Evolutionary conservation across 1,140 invertebrate species (phyloP), one percentile per base, ranked within the genome.

Genomic region (Liolophura sinensis): DNA sequence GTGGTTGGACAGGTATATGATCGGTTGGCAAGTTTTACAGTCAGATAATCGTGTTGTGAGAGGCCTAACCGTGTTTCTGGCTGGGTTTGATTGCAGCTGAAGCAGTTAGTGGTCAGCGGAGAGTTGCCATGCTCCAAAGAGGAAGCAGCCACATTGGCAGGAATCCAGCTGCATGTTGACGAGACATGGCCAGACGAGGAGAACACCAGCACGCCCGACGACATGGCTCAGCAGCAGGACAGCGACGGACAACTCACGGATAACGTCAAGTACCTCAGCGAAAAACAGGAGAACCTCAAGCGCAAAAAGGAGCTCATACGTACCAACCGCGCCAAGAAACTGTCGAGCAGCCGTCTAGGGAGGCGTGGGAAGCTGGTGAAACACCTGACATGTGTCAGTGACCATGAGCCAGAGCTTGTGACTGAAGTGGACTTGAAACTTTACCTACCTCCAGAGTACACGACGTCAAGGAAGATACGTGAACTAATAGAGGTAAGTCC

Each of bases 51-150:
- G 31, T 40, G 31, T 40, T 40, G 3, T 9, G 31, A 40, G 31
- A 40, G 31, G 31, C 9, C 31, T 40, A 40, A 40, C 31, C 31
- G 31, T 40, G 31, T 40, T 40, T 40, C 3, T 40, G 31, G n/a
- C 22, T 9, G 31, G 60, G 9, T 40, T 62, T 68, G 52, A 69
- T 82, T 86, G 51, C 82, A 91, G 90, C 83, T 91, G 63, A 87
- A 90, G 78, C 86, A 89, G 68, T 79, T 90, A 72, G 88, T 91
- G 18, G 85, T 91, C 50, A 85, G 82, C 52, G 90, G 90, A 20
- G 87, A 88, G 20, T 75, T 91, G 62, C 89, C 89, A 3, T 91
- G 89, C 76, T 88, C 88, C 56, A 90, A 90, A 76, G 90, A 91
- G 65, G 90, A 91, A 71, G 90, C 89, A 5, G 89, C 90, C 0